These are phyloP conservation scores for Steinernema hermaphroditum DNA, from an alignment of 2,888 invertebrate genomes.

Conservation along the genomic window DNA sequence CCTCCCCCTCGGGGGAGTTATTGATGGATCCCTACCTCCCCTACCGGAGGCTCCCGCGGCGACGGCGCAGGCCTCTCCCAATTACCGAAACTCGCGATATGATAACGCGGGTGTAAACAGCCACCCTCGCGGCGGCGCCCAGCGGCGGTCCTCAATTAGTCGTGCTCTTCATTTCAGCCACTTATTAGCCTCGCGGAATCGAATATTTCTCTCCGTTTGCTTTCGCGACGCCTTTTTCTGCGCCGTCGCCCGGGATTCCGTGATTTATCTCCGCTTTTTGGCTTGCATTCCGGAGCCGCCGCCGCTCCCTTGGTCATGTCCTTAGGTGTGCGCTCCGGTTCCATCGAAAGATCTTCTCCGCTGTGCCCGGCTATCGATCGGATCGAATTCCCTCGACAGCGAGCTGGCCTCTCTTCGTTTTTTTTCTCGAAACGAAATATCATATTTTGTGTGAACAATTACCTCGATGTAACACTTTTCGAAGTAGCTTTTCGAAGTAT, in stretches of 20 bases:
- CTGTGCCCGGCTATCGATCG: too few relatives aligned
- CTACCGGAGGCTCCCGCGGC: slow-evolving; percentile 7
- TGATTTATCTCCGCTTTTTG: neutral
- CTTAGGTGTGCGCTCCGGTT: too few relatives aligned
- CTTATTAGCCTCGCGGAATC: neutral
- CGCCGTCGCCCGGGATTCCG: neutral
- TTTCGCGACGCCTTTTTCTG: neutral
- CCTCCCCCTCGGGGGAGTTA: slow-evolving; percentile 5
- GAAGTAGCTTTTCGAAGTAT: too few relatives aligned
- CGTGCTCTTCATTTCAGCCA: too few relatives aligned
- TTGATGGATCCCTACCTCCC: slow-evolving; percentile 11
- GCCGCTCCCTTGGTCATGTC: too few relatives aligned
- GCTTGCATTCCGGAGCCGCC: neutral
- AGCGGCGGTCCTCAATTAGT: neutral
- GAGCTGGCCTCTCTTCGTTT: too few relatives aligned
- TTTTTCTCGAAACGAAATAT: too few relatives aligned
- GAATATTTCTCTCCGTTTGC: neutral
- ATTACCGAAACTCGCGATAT: slow-evolving; percentile 15
- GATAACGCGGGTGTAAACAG: slow-evolving; percentile 14
- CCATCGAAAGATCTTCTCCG: too few relatives aligned
- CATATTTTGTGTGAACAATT: too few relatives aligned
- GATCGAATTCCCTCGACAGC: too few relatives aligned
- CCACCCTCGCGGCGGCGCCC: neutral
- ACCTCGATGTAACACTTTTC: too few relatives aligned
- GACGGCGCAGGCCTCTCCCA: neutral